phyloP scores from a whole-genome alignment of 2,888 invertebrate genomes.

The Pandemis corylana region DNA sequence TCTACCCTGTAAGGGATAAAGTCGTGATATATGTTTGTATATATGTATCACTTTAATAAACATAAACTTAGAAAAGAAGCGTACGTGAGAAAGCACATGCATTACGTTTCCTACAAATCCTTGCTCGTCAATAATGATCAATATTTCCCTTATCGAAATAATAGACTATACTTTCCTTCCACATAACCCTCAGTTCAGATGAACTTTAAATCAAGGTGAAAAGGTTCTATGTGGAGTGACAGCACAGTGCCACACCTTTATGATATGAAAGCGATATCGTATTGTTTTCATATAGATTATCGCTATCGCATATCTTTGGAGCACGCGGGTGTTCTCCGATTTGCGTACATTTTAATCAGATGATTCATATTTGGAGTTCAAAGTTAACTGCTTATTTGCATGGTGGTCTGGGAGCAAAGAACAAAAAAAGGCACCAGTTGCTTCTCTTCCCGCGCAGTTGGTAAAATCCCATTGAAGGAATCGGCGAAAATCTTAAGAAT shows the following conservation, averaged over 20 bases:
- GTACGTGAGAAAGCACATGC: conserved; percentile 34
- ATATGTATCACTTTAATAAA: too few species aligned
- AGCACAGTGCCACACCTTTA: background rate
- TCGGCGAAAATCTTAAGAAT: too few species aligned
- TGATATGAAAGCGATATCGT: conserved; percentile 11
- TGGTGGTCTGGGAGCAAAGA: too few species aligned
- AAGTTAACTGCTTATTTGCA: too few species aligned
- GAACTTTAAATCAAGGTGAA: background rate
- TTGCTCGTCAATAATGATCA: conserved; percentile 25
- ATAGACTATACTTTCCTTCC: background rate
- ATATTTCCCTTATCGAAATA: conserved; percentile 24
- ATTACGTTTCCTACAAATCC: background rate
- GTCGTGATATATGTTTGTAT: too few species aligned
- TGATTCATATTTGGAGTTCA: conserved; percentile 3
- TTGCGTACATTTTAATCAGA: conserved; percentile 19
- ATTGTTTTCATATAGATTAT: conserved; percentile 34
- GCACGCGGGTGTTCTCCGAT: conserved; percentile 27
- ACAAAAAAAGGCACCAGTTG: too few species aligned
- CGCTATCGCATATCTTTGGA: conserved; percentile 11
- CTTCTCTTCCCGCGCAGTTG: too few species aligned
- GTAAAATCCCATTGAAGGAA: too few species aligned
- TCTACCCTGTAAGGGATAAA: too few species aligned
- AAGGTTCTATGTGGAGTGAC: conserved; percentile 18
- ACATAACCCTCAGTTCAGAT: background rate
- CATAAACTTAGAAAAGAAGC: background rate